Conservation (phyloP, 2,113 vertebrate species). For the Lasiurus borealis region DNA sequence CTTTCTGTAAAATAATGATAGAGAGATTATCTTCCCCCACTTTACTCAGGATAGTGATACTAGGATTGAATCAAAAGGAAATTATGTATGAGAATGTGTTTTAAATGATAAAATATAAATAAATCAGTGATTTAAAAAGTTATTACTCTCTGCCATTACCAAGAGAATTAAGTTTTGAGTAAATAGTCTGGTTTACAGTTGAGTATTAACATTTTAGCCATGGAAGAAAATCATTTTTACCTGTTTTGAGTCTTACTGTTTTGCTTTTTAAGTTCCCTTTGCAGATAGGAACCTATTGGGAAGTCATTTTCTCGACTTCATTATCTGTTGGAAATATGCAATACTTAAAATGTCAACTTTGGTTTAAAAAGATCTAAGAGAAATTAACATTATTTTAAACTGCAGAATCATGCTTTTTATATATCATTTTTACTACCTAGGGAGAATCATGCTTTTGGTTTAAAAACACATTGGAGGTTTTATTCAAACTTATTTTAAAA, state of each 20-base stretch:
- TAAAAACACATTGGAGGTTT: conserved; percentile 47
- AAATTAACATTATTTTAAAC: conserved; percentile 49
- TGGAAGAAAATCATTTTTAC: conserved; percentile 35
- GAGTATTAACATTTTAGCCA: conserved; percentile 31
- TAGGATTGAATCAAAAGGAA: conserved; percentile 28
- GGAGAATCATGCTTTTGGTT: conserved; percentile 19
- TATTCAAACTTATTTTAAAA: conserved; percentile 25
- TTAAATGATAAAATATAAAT: conserved; percentile 39
- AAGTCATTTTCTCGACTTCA: conserved; percentile 37
- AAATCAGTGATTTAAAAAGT: conserved; percentile 28
- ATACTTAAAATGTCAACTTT: conserved; percentile 39
- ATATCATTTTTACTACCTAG: conserved; percentile 43
- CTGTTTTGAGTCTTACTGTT: not conserved
- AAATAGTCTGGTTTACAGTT: conserved; percentile 53
- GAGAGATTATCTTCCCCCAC: not conserved
- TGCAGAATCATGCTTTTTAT: conserved; percentile 26
- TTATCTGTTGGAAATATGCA: conserved; percentile 33
- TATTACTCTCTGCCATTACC: conserved; percentile 14
- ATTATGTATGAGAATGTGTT: conserved; percentile 35
- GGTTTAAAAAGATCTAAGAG: conserved; percentile 3
- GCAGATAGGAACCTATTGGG: not conserved
- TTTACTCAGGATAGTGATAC: conserved; percentile 22
- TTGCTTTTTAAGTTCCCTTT: conserved; percentile 8
- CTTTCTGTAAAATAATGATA: not conserved
- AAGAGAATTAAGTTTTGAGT: conserved; percentile 60